These are phyloP conservation scores for Xenops minutus DNA, from an alignment of 2,797 vertebrate species.

Conservation along the genomic window DNA sequence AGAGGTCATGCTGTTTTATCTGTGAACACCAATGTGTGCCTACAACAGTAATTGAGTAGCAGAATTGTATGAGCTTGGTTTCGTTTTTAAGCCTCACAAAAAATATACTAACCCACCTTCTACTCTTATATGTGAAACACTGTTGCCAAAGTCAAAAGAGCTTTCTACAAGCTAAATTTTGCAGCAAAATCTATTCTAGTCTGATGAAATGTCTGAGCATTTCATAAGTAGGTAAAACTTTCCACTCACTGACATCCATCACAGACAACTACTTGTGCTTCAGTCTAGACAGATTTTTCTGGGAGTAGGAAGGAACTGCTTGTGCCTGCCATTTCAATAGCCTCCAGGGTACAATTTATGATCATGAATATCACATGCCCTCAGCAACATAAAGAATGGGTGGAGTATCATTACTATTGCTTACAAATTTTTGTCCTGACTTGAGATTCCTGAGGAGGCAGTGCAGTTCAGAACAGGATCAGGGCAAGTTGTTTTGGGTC, in stretches of 20 bases:
- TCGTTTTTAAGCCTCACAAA: not conserved
- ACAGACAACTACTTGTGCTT: not conserved
- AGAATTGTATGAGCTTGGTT: not conserved
- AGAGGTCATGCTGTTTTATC: not conserved
- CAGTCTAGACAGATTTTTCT: constrained; percentile 39
- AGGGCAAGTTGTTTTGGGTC: not conserved
- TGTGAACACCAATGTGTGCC: not conserved
- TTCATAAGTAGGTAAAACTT: not conserved
- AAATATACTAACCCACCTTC: not conserved
- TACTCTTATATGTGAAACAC: not conserved
- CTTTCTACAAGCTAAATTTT: constrained; percentile 11
- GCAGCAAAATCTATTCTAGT: not conserved
- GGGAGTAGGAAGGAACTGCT: constrained; percentile 1
- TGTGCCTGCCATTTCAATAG: not conserved
- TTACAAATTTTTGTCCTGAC: not conserved
- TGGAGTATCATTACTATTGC: not conserved
- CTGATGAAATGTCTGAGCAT: constrained; percentile 14
- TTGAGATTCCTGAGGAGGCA: not conserved
- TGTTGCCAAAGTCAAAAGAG: not conserved
- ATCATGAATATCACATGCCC: not conserved
- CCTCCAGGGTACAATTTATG: not conserved
- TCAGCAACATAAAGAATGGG: not conserved
- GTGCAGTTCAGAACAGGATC: not conserved
- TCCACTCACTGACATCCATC: not conserved
- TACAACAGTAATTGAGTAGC: not conserved